These are phyloP conservation scores for Amphiura filiformis DNA, from an alignment of 35 echinoderm and acorn worm species.

Conservation along the genomic window DNA sequence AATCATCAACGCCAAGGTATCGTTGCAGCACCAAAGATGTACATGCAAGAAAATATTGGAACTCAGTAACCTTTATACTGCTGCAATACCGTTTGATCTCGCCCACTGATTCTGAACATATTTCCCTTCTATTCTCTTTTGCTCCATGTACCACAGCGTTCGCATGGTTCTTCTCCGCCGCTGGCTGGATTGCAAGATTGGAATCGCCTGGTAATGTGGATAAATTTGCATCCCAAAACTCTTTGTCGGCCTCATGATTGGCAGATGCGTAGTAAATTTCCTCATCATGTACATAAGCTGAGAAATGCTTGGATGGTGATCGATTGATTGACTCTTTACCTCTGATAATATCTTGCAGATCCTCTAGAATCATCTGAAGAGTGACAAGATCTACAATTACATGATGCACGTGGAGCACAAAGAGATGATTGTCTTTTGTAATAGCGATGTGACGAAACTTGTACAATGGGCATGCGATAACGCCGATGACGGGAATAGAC, in stretches of 20 bases:
- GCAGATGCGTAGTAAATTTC: neutral
- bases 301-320: neutral
- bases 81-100: neutral
- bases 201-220: neutral
- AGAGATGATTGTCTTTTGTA: neutral
- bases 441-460: neutral
- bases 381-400: slow-evolving; percentile 4
- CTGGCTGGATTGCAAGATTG: neutral
- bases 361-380: neutral
- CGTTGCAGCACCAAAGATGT: neutral
- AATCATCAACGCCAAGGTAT: slow-evolving; percentile 8
- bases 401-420: slow-evolving; percentile 6
- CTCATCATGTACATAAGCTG: neutral
- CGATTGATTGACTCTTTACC: neutral
- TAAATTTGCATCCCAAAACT: neutral
- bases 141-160: neutral
- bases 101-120: neutral
- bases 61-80: neutral
- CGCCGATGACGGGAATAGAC: neutral
- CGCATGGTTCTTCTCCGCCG: neutral
- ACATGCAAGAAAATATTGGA: slow-evolving; percentile 12
- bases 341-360: neutral
- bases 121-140: neutral
- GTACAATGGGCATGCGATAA: slow-evolving; percentile 7
- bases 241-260: neutral